Evolutionary conservation across 2,888 invertebrate species (phyloP).

Genomic region (Dryococelus australis): DNA sequence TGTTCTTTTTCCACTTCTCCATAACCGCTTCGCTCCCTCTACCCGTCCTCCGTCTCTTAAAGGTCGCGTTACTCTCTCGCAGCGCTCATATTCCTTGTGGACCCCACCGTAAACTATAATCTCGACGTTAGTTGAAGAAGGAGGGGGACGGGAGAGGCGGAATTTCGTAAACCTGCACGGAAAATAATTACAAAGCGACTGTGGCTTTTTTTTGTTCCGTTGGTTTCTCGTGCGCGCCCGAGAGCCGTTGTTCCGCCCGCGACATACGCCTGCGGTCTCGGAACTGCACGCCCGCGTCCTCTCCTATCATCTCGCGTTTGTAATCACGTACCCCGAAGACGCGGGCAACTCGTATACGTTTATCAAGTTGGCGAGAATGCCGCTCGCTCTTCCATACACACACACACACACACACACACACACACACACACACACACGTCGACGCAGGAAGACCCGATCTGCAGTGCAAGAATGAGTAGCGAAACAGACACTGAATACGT

Average conservation of each 20-base stretch:
- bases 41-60: background rate
- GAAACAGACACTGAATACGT: too few relatives aligned
- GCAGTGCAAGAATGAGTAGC: too few relatives aligned
- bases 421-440: too few relatives aligned
- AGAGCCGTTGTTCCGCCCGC: background rate
- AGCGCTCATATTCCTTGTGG: background rate
- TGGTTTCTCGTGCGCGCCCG: background rate
- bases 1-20: background rate
- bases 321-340: background rate
- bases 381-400: too few relatives aligned
- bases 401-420: too few relatives aligned
- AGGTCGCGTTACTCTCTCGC: background rate
- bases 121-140: background rate
- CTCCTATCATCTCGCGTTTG: background rate
- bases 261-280: background rate
- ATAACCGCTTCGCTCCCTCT: background rate
- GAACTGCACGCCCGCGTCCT: background rate
- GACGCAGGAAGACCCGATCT: too few relatives aligned
- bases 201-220: background rate
- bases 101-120: background rate
- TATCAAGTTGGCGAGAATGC: background rate
- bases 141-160: background rate
- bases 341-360: background rate
- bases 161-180: constrained; percentile 11
- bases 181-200: constrained; percentile 16